A percentile compares a stretch with the other conserved stretches of the same genome.
Evolutionary conservation across 2,888 invertebrate species (phyloP).

Genomic region (Cantharis rufa): DNA sequence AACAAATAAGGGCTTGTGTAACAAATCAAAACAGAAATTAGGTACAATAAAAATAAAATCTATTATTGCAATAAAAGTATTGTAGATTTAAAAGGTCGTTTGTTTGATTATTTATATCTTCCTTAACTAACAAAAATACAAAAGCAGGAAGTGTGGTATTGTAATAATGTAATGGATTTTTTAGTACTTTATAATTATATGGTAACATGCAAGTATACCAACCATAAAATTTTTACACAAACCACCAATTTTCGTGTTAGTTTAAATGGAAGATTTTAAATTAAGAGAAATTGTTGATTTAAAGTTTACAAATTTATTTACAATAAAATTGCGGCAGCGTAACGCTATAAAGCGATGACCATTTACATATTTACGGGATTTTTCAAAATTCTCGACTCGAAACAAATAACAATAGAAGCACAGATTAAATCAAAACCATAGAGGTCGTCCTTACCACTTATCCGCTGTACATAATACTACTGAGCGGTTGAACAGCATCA

Average conservation of each 20-base stretch:
- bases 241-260: constrained; percentile 17
- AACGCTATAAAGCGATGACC: not conserved
- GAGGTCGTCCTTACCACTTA: not conserved
- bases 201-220: constrained; percentile 2
- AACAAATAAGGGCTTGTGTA: not conserved
- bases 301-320: not conserved
- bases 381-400: not conserved
- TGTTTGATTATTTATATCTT: not conserved
- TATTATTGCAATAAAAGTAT: not conserved
- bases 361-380: not conserved
- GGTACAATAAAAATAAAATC: not conserved
- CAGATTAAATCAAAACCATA: not conserved
- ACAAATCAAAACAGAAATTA: not conserved
- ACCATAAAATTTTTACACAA: constrained; percentile 4
- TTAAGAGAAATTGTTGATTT: not conserved
- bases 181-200: constrained; percentile 4
- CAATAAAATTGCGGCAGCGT: not conserved
- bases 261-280: constrained; percentile 7
- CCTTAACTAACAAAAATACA: constrained; percentile 2
- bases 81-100: not conserved
- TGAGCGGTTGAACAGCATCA: constrained; percentile 2
- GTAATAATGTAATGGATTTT: constrained; percentile 3
- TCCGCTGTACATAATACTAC: not conserved
- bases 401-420: not conserved
- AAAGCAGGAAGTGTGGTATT: constrained; percentile 3